Evolutionary conservation across 2,888 invertebrate genomes (phyloP).

Genomic region (Mythimna impura): DNA sequence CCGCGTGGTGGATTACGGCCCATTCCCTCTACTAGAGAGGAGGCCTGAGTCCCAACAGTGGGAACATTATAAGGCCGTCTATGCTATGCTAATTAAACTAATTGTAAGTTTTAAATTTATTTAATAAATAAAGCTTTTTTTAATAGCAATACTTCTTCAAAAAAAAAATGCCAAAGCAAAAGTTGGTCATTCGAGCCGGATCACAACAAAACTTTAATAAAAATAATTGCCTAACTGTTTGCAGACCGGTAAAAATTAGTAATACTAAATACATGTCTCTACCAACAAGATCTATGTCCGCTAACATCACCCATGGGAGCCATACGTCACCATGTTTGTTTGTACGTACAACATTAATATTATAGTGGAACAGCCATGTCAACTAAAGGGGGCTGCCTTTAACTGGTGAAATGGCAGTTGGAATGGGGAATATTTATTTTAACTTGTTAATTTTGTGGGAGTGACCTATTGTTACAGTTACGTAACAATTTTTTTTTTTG

Average conservation of each 20-base stretch:
- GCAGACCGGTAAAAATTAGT: constrained; percentile 35
- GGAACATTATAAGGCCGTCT: no score
- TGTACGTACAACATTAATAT: constrained; percentile 51
- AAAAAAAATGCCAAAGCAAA: background rate
- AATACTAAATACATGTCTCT: constrained; percentile 34
- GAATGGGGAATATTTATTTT: constrained; percentile 13
- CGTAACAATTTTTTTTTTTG: background rate
- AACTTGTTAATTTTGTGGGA: background rate
- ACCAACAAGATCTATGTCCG: constrained; percentile 33
- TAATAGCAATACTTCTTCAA: no score
- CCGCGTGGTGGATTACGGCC: no score
- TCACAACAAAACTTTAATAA: background rate
- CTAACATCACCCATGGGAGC: constrained; percentile 59
- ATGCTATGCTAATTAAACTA: no score
- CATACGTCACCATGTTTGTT: constrained; percentile 59
- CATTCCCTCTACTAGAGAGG: no score
- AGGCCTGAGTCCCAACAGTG: no score
- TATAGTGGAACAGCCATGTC: constrained; percentile 43
- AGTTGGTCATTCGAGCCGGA: constrained; percentile 27
- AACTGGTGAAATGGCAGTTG: constrained; percentile 25
- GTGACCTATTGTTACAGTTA: background rate
- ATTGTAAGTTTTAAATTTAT: no score
- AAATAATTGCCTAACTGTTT: background rate
- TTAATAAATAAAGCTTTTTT: no score
- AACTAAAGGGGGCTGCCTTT: constrained; percentile 2